Evolutionary conservation across 2,113 vertebrate genomes (phyloP).

Genomic region (Nothobranchius kuhntae): DNA sequence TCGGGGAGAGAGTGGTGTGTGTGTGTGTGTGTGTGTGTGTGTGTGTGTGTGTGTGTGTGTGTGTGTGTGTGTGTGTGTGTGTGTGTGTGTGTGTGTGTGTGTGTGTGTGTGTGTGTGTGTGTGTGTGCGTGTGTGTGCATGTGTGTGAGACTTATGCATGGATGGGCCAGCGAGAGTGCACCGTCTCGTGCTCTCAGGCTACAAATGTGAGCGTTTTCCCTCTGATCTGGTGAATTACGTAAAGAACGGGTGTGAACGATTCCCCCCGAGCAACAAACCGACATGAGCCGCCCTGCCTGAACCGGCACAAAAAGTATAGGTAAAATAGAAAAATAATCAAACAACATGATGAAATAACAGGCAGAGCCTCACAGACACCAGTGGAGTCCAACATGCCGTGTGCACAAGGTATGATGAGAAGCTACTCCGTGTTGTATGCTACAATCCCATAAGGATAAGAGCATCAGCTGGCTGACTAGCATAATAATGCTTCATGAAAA

Average conservation of each 20-base stretch:
- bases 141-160: conserved; percentile 3
- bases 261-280: conserved; percentile 21
- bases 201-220: conserved; percentile 14
- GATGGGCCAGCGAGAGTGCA: not conserved
- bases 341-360: conserved; percentile 47
- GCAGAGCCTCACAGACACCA: conserved; percentile 28
- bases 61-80: too few relatives aligned
- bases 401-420: conserved; percentile 42
- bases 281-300: conserved; percentile 45
- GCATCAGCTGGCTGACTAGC: conserved; percentile 49
- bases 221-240: conserved; percentile 40
- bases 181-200: conserved; percentile 1
- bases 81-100: too few relatives aligned
- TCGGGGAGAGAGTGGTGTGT: too few relatives aligned
- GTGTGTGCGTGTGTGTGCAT: not conserved
- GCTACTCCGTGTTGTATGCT: conserved; percentile 20
- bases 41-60: too few relatives aligned
- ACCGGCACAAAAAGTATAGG: not conserved
- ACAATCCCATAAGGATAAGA: conserved; percentile 47
- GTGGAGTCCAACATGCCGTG: conserved; percentile 44
- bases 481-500: conserved; percentile 50
- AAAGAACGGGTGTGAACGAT: conserved; percentile 29
- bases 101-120: conserved; percentile 21
- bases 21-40: too few relatives aligned
- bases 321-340: conserved; percentile 15